Percentiles rank a stretch among this genome's conserved stretches.
Conservation (phyloP, 2,113 vertebrate species). For the Gobiocypris rarus region DNA sequence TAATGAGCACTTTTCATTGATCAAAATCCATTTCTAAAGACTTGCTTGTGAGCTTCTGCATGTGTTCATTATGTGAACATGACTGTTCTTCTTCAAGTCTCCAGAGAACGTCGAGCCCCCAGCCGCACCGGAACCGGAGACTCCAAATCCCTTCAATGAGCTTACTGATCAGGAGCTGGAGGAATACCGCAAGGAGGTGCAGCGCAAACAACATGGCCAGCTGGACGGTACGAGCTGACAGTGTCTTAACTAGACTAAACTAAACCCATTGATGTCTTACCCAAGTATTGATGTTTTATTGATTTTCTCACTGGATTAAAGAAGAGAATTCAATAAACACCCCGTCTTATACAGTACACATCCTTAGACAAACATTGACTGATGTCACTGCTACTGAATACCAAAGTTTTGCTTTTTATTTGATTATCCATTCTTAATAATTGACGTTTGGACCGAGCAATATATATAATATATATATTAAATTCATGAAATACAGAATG, state of each 20-base stretch:
- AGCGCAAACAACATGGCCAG: conserved; percentile 85
- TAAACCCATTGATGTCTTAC: background rate
- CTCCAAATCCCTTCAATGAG: conserved; percentile 94
- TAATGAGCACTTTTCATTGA: too few species aligned
- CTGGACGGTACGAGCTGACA: conserved; percentile 78
- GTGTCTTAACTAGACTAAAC: conserved; percentile 20
- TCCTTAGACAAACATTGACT: background rate
- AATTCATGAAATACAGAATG: background rate
- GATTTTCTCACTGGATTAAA: conserved; percentile 20
- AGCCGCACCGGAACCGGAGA: conserved; percentile 77
- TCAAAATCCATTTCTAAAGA: too few species aligned
- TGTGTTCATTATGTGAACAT: background rate
- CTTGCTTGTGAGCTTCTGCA: background rate
- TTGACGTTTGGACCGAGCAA: background rate
- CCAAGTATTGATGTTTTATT: background rate
- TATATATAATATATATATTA: background rate
- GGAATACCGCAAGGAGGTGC: conserved; percentile 94
- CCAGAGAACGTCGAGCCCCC: conserved; percentile 76
- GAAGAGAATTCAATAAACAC: conserved; percentile 14
- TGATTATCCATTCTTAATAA: background rate
- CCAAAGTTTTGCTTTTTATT: background rate
- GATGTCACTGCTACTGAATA: background rate
- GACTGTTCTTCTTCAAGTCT: conserved; percentile 75
- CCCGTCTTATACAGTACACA: background rate
- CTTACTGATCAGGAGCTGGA: conserved; percentile 96